These are phyloP conservation scores for Cataglyphis altisquamis DNA, from an alignment of 2,888 invertebrate species.

Conservation along the genomic window DNA sequence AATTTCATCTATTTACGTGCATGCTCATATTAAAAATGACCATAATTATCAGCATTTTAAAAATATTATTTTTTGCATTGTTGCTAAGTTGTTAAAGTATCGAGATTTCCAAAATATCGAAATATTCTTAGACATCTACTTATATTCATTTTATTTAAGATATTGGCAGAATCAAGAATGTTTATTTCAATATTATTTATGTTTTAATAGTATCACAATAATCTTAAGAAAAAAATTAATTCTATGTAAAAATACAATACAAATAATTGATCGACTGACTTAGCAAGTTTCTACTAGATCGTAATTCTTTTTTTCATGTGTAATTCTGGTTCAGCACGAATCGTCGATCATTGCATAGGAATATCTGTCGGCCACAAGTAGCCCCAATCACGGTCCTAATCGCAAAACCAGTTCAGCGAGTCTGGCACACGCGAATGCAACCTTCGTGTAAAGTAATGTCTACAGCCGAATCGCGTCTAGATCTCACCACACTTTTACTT, in stretches of 20 bases:
- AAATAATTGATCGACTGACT: background rate
- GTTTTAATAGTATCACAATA: background rate
- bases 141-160: too few relatives aligned
- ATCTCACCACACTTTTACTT: constrained; percentile 54
- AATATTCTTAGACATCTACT: background rate
- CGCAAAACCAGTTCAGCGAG: constrained; percentile 72
- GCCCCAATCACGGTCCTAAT: constrained; percentile 69
- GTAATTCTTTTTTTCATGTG: background rate
- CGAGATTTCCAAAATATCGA: background rate
- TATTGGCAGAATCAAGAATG: background rate
- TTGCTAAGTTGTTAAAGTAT: background rate
- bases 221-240: background rate
- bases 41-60: background rate
- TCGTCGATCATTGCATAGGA: constrained; percentile 64
- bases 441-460: constrained; percentile 48
- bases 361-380: constrained; percentile 65
- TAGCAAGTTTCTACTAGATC: constrained; percentile 5
- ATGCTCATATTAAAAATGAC: background rate
- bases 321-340: constrained; percentile 15
- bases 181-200: background rate
- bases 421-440: constrained; percentile 19
- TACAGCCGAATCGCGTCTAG: constrained; percentile 61
- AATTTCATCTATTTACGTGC: background rate
- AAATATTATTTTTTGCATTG: background rate
- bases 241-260: background rate